phyloP scores from a whole-genome alignment of 2,797 vertebrate species.

The Helostoma temminkii region DNA sequence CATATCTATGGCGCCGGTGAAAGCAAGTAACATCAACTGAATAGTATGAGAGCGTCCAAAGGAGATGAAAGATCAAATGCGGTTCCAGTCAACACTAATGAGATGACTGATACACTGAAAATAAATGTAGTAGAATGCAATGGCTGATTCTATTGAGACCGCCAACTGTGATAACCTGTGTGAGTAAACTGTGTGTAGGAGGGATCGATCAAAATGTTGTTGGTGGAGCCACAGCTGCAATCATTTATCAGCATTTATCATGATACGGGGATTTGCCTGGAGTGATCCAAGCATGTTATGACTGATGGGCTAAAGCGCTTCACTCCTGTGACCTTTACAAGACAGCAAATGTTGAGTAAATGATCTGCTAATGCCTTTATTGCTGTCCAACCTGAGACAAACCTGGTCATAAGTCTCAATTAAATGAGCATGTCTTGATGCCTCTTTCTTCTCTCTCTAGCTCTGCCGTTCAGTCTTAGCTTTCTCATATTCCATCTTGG shows the following conservation, averaged over 20 bases:
- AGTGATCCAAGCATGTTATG: constrained; percentile 46
- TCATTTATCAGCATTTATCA: constrained; percentile 58
- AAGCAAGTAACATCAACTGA: too few relatives aligned
- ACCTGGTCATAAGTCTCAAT: constrained; percentile 46
- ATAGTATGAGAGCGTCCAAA: too few relatives aligned
- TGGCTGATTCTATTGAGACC: background rate
- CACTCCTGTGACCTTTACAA: constrained; percentile 59
- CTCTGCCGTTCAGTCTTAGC: background rate
- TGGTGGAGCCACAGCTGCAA: constrained; percentile 4
- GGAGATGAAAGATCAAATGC: too few relatives aligned
- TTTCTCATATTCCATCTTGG: background rate
- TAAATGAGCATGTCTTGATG: constrained; percentile 14
- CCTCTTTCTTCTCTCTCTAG: background rate
- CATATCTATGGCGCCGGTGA: too few relatives aligned
- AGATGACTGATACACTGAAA: background rate
- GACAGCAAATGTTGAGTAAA: constrained; percentile 47
- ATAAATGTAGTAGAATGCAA: background rate
- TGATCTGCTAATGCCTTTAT: constrained; percentile 16
- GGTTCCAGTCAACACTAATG: too few relatives aligned
- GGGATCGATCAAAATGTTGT: constrained; percentile 43
- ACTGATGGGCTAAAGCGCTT: constrained; percentile 42
- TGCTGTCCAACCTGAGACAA: constrained; percentile 33
- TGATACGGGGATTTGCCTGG: constrained; percentile 28
- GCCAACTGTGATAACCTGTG: constrained; percentile 10
- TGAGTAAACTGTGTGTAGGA: constrained; percentile 11